Percentiles rank a stretch among this genome's conserved stretches.
phyloP scores from a whole-genome alignment of 2,888 invertebrate genomes.

The Epistrophe eligans region DNA sequence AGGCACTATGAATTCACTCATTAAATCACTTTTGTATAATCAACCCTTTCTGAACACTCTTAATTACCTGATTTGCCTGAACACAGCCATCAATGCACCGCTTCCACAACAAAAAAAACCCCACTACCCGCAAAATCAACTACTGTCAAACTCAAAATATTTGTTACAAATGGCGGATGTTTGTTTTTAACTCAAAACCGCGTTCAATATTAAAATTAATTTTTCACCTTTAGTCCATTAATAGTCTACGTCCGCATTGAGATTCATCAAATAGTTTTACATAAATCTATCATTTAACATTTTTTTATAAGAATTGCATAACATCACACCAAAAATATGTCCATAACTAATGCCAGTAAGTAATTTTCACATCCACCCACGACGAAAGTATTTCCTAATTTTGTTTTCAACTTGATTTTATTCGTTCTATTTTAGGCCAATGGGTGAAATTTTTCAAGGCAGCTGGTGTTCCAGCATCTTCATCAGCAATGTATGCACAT shows the following conservation, averaged over 20 bases:
- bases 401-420: not conserved
- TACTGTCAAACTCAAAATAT: slow-evolving; percentile 53
- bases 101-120: not conserved
- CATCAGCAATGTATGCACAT: slow-evolving; percentile 92
- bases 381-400: slow-evolving; percentile 12
- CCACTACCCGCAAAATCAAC: not conserved
- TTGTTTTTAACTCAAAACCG: slow-evolving; percentile 60
- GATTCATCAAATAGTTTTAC: not conserved
- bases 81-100: slow-evolving; percentile 3
- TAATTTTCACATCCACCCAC: not conserved
- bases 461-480: slow-evolving; percentile 91
- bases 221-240: not conserved
- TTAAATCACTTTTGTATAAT: not conserved
- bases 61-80: slow-evolving; percentile 5
- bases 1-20: no score
- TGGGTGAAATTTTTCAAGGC: slow-evolving; percentile 95
- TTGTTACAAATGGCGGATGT: slow-evolving; percentile 63
- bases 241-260: not conserved
- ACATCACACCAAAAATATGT: slow-evolving; percentile 42
- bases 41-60: not conserved
- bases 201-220: slow-evolving; percentile 22
- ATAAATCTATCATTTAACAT: not conserved
- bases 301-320: slow-evolving; percentile 4
- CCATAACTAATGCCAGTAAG: slow-evolving; percentile 55
- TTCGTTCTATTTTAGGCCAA: slow-evolving; percentile 78